Evolutionary conservation across 1,140 invertebrate species (phyloP).

Genomic region (Pentalonia nigronervosa): DNA sequence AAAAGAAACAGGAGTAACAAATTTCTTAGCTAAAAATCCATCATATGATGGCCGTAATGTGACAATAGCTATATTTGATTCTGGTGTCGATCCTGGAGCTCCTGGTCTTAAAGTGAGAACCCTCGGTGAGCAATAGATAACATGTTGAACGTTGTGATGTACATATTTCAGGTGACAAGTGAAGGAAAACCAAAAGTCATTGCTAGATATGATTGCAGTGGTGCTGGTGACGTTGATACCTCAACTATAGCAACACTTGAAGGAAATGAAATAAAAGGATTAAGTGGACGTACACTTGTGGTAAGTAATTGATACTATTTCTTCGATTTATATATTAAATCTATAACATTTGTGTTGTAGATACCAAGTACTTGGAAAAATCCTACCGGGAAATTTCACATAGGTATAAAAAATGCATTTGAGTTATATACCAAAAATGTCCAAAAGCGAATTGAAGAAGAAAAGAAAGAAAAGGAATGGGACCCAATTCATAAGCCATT

Average conservation of each 20-base stretch:
- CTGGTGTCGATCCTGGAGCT: slow-evolving; percentile 95
- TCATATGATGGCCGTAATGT: slow-evolving; percentile 91
- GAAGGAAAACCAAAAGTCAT: slow-evolving; percentile 92
- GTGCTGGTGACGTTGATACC: slow-evolving; percentile 93
- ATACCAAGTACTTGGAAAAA: slow-evolving; percentile 85
- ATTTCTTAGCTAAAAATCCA: slow-evolving; percentile 90
- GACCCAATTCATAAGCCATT: slow-evolving; percentile 81
- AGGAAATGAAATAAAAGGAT: slow-evolving; percentile 81
- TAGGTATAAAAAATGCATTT: slow-evolving; percentile 87
- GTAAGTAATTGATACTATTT: slow-evolving; percentile 66
- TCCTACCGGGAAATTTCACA: slow-evolving; percentile 80
- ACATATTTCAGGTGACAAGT: slow-evolving; percentile 75
- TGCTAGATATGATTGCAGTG: slow-evolving; percentile 93
- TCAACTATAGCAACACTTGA: slow-evolving; percentile 78
- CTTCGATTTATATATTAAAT: neutral
- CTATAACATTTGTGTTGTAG: slow-evolving; percentile 65
- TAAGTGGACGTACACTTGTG: slow-evolving; percentile 88
- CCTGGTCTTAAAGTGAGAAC: slow-evolving; percentile 86
- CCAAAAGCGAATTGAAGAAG: slow-evolving; percentile 82
- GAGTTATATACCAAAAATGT: slow-evolving; percentile 86
- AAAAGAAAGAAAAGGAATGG: slow-evolving; percentile 85
- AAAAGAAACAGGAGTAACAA: slow-evolving; percentile 89
- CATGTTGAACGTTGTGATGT: slow-evolving; percentile 59
- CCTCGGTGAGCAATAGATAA: neutral
- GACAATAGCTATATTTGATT: slow-evolving; percentile 95